Evolutionary conservation across 2,888 invertebrate species (phyloP), one percentile per base, ranked within the genome.

Genomic region (Cataglyphis rosenhaueri): DNA sequence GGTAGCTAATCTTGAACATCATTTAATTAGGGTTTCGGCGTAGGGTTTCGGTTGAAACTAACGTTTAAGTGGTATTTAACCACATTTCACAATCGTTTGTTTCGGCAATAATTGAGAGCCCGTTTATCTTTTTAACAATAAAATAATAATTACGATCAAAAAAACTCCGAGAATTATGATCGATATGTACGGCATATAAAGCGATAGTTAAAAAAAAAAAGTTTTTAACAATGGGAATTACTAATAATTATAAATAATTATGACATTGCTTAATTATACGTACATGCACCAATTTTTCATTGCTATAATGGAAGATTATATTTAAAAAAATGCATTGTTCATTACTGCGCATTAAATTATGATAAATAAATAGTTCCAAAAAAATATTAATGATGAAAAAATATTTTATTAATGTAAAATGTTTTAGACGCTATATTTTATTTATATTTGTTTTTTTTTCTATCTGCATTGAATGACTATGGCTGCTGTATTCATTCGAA

Each of bases 11-110:
- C 82, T 89, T 89, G 83, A 86, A 81, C 82, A 83, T 52, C 44
- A 83, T 89, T 88, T 86, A 86, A 89, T 89, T 88, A 82, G 74
- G 66, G 62, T 65, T 70, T 71, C 76, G 82, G 75, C 81, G 86
- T 84, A 86, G 21, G 21, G 21, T 21, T 21, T 21, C 84, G 82
- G 75, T 71, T 81, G 71, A 75, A 75, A 81, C 83, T 84, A 79
- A 75, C 78, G 48, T 84, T 84, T 75, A 76, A 88, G 71, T 68
- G 71, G 70, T 68, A 76, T 82, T 84, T 75, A 81, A 73, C 65
- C 52, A n/a, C 68, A 61, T 9, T 55, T 15, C 12, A 65, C 85
- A 81, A 88, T 85, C 66, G 73, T 84, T 79, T 66, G 68, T 52
- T 84, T 87, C 61, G 82, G n/a, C 59, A 62, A 64, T 79, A 84